These are phyloP conservation scores for Leucophora obtusa DNA, from an alignment of 2,888 invertebrate genomes.

Conservation along the genomic window DNA sequence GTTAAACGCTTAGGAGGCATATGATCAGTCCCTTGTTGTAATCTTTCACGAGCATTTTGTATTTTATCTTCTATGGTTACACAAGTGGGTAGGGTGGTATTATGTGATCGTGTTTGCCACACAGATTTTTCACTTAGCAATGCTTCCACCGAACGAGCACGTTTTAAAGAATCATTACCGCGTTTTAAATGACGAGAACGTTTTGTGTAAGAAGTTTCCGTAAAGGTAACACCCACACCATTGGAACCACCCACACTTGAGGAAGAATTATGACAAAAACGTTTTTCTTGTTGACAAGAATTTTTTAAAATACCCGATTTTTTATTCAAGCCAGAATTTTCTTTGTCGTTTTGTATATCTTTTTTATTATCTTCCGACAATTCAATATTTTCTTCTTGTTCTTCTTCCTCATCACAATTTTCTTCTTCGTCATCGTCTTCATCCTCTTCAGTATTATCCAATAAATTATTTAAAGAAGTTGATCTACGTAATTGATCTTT, in stretches of 20 bases:
- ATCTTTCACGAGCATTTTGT: slow-evolving; percentile 77
- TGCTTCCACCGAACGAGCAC: slow-evolving; percentile 92
- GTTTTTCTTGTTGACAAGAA: slow-evolving; percentile 48
- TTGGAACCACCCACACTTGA: slow-evolving; percentile 35
- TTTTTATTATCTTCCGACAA: slow-evolving; percentile 4
- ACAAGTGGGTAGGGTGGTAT: slow-evolving; percentile 44
- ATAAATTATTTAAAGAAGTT: slow-evolving; percentile 89
- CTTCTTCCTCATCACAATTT: slow-evolving; percentile 70
- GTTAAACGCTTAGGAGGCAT: slow-evolving; percentile 81
- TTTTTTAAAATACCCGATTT: slow-evolving; percentile 58
- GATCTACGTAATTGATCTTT: slow-evolving; percentile 87
- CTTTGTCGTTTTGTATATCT: slow-evolving; percentile 30
- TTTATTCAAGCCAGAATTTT: slow-evolving; percentile 41
- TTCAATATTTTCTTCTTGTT: slow-evolving; percentile 52
- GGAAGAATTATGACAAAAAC: slow-evolving; percentile 38
- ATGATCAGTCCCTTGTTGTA: slow-evolving; percentile 77
- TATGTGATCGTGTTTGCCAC: slow-evolving; percentile 67
- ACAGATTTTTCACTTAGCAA: slow-evolving; percentile 83
- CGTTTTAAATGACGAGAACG: slow-evolving; percentile 79
- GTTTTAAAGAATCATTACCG: slow-evolving; percentile 85
- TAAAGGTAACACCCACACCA: slow-evolving; percentile 60
- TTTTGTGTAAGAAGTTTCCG: slow-evolving; percentile 45
- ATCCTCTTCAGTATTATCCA: slow-evolving; percentile 82
- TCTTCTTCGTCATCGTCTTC: slow-evolving; percentile 66
- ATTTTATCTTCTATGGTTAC: slow-evolving; percentile 79